Evolutionary conservation across 2,888 invertebrate species (phyloP).

Genomic region (Xylophagus ater): DNA sequence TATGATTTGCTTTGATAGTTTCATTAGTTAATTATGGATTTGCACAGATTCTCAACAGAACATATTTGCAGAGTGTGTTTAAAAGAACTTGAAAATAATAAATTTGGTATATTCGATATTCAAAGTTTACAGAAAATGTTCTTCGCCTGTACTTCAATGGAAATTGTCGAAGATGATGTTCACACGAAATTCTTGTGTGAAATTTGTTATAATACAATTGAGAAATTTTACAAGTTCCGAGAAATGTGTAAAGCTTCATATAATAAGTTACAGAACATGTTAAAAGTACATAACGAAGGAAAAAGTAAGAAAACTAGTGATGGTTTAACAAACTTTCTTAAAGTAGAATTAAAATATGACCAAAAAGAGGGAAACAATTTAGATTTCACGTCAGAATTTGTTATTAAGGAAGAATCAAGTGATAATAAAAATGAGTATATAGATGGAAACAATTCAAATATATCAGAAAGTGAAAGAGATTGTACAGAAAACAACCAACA

Average conservation of each 20-base stretch:
- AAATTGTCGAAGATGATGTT: too few species aligned
- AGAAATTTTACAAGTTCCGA: conserved; percentile 9
- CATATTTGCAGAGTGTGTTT: too few species aligned
- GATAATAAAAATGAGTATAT: not conserved
- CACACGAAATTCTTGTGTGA: too few species aligned
- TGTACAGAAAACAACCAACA: not conserved
- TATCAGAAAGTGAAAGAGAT: not conserved
- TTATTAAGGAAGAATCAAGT: not conserved
- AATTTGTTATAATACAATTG: conserved; percentile 4
- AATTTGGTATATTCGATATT: too few species aligned
- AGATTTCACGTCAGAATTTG: not conserved
- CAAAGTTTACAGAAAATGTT: too few species aligned
- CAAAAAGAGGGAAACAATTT: not conserved
- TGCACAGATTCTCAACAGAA: too few species aligned
- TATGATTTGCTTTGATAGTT: too few species aligned
- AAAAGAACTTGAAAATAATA: too few species aligned
- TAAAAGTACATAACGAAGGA: not conserved
- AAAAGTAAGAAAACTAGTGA: not conserved
- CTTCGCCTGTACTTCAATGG: too few species aligned
- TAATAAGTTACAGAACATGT: not conserved
- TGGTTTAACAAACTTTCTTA: not conserved
- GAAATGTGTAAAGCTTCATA: conserved; percentile 8
- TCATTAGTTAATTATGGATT: too few species aligned
- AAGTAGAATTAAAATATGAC: conserved; percentile 2
- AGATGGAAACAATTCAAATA: not conserved